Evolutionary conservation across 2,888 invertebrate species (phyloP).

Genomic region (Nymphalis polychloros): DNA sequence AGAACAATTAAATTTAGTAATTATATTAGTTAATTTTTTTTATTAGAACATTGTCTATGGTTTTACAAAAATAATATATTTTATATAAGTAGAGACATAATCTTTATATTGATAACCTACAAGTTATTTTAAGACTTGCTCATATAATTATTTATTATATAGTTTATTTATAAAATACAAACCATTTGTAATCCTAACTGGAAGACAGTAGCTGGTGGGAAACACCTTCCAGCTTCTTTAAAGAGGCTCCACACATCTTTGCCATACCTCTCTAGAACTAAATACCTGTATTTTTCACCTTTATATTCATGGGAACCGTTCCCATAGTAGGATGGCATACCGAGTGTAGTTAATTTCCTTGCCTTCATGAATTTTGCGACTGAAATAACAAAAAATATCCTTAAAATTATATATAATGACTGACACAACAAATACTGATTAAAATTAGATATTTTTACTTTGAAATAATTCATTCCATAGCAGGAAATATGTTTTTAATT

Average conservation of each 20-base stretch:
- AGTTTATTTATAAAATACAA: constrained; percentile 35
- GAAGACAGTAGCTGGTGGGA: constrained; percentile 88
- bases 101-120: too few species aligned
- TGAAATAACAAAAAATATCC: constrained; percentile 55
- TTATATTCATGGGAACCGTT: constrained; percentile 91
- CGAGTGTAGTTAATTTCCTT: constrained; percentile 86
- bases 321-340: constrained; percentile 92
- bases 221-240: constrained; percentile 83
- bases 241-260: constrained; percentile 91
- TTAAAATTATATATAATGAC: too few species aligned
- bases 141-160: neutral
- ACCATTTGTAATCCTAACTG: constrained; percentile 93
- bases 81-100: too few species aligned
- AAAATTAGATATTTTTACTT: too few species aligned
- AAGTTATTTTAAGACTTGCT: too few species aligned
- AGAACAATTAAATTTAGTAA: too few species aligned
- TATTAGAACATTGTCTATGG: too few species aligned
- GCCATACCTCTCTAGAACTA: constrained; percentile 94
- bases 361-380: constrained; percentile 86
- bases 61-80: too few species aligned
- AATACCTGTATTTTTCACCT: constrained; percentile 91
- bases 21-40: too few species aligned
- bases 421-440: too few species aligned
- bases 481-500: neutral
- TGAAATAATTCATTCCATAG: too few species aligned